Conservation (phyloP, 2,797 vertebrate genomes). For the Lutra lutra region DNA sequence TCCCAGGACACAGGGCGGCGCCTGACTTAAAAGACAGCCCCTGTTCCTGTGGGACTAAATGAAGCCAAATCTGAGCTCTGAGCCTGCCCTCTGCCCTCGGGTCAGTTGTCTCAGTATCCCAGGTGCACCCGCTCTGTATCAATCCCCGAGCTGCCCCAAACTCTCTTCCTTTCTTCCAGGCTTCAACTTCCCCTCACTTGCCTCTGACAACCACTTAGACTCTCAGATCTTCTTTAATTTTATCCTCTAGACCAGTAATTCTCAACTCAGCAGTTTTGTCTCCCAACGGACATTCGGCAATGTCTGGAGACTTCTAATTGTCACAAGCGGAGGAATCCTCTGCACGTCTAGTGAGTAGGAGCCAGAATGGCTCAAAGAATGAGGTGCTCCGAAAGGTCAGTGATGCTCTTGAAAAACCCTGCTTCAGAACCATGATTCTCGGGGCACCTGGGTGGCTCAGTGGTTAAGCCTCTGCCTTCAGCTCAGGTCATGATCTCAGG, state of each 20-base stretch:
- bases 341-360: neutral
- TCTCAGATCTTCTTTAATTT: conserved; percentile 42
- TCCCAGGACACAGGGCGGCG: neutral
- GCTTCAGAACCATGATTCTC: neutral
- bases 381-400: neutral
- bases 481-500: too few species aligned
- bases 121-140: neutral
- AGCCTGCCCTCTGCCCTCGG: neutral
- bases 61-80: neutral
- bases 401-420: neutral
- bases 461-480: too few species aligned
- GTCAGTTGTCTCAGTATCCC: neutral
- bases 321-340: neutral
- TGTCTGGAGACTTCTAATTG: neutral
- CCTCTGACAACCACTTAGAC: neutral
- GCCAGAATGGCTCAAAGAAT: neutral
- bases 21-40: neutral
- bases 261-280: neutral
- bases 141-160: neutral
- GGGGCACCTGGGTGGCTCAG: too few species aligned
- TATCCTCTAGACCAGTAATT: neutral
- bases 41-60: neutral
- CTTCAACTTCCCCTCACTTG: neutral
- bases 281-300: neutral
- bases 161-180: neutral